Conservation (phyloP, 2,113 vertebrate species). For the Phylloscopus trochilus region DNA sequence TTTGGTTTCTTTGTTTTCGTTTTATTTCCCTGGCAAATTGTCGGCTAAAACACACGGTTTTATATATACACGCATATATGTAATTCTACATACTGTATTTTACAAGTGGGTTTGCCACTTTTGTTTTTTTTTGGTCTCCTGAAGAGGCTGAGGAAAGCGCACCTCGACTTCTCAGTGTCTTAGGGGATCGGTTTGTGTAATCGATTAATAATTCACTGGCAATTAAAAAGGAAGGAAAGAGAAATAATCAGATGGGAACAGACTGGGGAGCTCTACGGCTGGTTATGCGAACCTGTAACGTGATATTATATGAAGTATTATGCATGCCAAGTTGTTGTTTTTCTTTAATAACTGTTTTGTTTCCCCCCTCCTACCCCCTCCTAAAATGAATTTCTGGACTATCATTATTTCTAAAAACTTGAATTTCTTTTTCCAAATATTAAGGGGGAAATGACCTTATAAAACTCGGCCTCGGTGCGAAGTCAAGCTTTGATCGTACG, state of each 20-base stretch:
- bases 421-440: not conserved
- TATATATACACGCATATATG: not conserved
- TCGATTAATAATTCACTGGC: constrained; percentile 13
- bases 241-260: constrained; percentile 6
- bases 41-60: not conserved
- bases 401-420: not conserved
- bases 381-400: not conserved
- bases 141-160: not conserved
- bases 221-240: constrained; percentile 35
- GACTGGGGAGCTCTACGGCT: not conserved
- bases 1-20: not conserved
- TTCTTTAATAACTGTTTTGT: not conserved
- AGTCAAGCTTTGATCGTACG: not conserved
- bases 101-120: not conserved
- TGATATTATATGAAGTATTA: constrained; percentile 55
- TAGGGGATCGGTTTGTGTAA: not conserved
- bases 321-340: constrained; percentile 46
- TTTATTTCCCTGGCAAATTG: not conserved
- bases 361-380: not conserved
- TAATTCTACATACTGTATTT: not conserved
- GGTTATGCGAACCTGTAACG: constrained; percentile 27
- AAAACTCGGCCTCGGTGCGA: not conserved
- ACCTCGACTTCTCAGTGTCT: not conserved
- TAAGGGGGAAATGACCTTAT: not conserved
- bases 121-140: not conserved